Conservation (phyloP, 1,140 invertebrate species). For the Pachypsylla venusta region DNA sequence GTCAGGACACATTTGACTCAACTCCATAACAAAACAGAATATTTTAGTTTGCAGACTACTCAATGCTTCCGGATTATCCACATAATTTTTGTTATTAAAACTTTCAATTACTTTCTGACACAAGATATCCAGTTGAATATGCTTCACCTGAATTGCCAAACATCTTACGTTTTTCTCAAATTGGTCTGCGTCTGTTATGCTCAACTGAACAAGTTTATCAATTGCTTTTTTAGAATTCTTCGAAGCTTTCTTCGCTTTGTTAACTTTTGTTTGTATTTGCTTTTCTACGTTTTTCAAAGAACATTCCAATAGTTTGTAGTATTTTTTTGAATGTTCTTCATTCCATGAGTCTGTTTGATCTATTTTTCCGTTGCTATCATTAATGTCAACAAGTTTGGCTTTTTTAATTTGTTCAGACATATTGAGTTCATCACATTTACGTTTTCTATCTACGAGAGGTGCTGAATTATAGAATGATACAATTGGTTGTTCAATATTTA, state of each 20-base stretch:
- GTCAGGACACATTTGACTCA: neutral
- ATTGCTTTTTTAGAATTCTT: too few relatives aligned
- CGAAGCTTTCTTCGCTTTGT: too few relatives aligned
- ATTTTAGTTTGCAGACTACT: neutral
- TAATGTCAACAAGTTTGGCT: neutral
- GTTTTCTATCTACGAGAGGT: neutral
- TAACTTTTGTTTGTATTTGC: too few relatives aligned
- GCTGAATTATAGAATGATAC: neutral
- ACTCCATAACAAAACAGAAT: neutral
- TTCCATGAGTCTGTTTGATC: neutral
- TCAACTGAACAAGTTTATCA: too few relatives aligned
- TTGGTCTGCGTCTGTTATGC: too few relatives aligned
- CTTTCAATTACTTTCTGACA: neutral
- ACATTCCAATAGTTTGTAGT: neutral
- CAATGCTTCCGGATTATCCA: neutral
- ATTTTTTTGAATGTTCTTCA: neutral
- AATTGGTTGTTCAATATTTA: neutral
- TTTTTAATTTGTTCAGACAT: constrained; percentile 1
- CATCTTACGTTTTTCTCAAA: neutral
- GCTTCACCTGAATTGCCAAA: neutral
- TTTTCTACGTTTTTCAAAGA: neutral
- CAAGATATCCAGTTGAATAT: neutral
- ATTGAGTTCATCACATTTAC: neutral
- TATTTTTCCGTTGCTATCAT: neutral
- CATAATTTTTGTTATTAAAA: neutral